Conservation (phyloP, 2,797 vertebrate genomes). For the Pangasius macronema region DNA sequence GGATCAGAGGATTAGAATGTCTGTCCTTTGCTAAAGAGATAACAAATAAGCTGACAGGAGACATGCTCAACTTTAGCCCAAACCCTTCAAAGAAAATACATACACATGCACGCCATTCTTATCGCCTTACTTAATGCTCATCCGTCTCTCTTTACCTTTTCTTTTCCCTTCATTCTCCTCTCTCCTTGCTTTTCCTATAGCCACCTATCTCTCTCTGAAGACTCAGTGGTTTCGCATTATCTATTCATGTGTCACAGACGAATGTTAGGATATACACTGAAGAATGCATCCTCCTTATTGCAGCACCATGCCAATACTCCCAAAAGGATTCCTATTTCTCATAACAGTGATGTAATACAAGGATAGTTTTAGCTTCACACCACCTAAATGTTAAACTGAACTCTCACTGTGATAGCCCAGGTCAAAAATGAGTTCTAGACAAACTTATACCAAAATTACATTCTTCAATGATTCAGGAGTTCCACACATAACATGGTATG, state of each 20-base stretch:
- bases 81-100: neutral
- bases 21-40: neutral
- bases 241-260: neutral
- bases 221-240: neutral
- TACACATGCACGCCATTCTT: neutral
- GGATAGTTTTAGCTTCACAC: neutral
- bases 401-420: neutral
- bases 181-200: neutral
- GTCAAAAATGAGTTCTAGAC: neutral
- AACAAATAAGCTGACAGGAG: neutral
- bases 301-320: too few species aligned
- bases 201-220: neutral
- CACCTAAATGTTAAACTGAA: neutral
- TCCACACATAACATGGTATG: neutral
- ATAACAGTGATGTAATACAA: neutral
- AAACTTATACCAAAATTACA: neutral
- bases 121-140: neutral
- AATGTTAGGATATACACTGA: neutral
- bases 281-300: neutral
- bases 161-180: neutral
- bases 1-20: neutral
- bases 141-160: neutral
- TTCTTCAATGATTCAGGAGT: neutral
- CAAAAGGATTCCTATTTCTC: neutral
- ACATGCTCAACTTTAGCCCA: neutral